These are phyloP conservation scores for Dipus sagitta DNA, from an alignment of 2,797 vertebrate genomes.

Conservation along the genomic window DNA sequence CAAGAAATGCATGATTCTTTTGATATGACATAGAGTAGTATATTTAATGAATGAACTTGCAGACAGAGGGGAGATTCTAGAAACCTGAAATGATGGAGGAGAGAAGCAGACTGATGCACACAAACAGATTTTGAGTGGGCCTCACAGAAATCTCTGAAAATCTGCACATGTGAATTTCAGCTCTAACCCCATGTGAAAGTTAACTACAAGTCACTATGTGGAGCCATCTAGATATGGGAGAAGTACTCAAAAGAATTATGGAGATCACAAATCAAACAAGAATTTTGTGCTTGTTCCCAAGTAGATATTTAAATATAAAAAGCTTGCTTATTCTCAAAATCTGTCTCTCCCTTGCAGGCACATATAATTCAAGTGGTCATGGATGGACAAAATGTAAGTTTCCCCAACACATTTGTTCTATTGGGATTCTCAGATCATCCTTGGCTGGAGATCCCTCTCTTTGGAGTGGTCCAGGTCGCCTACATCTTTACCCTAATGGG, in stretches of 20 bases:
- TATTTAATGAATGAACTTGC: background rate
- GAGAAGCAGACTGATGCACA: background rate
- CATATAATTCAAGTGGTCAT: background rate
- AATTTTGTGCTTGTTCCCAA: background rate
- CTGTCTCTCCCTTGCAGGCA: background rate
- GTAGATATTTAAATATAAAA: background rate
- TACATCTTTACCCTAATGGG: conserved; percentile 9
- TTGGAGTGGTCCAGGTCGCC: background rate
- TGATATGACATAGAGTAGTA: background rate
- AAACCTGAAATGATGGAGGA: background rate
- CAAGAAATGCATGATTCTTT: background rate
- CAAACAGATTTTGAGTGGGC: background rate
- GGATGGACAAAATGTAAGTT: background rate
- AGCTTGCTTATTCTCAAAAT: background rate
- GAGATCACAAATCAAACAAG: too few relatives aligned
- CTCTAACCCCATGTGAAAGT: background rate
- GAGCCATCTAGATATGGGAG: background rate
- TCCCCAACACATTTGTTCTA: background rate
- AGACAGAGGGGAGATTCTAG: background rate
- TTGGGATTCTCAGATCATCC: conserved; percentile 43
- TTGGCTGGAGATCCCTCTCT: background rate
- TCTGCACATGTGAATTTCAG: too few relatives aligned
- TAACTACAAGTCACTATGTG: background rate
- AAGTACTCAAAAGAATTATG: background rate
- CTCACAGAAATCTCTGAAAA: background rate